Base-by-base conservation (phyloP, 2,888 invertebrate genomes). In the Chironomus tentans region DNA sequence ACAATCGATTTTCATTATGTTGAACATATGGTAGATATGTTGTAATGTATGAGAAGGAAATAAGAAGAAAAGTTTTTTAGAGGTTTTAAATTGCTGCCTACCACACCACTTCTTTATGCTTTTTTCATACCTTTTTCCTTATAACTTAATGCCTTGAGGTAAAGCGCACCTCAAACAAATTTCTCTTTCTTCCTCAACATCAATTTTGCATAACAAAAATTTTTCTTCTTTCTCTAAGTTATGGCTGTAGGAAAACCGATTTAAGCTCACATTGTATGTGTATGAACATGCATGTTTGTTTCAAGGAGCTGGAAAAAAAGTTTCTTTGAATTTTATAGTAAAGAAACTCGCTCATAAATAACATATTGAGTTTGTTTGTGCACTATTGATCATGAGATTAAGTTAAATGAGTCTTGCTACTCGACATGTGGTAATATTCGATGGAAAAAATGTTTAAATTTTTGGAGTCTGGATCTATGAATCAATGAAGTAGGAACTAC, bases 1-100 rank as follows among this genome's bases (percentile, higher is more conserved):
- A 22, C 71, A 71, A 71, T 71, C 71, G 71, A 71, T 71, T 71
- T 71, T 71, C 50, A 71, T 24, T 65, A 65, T 65, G 65, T 65
- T 65, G 65, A 65, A 65, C 65, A 65, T 65, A 22, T 65, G 65
- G 65, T 12, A 22, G 65, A 65, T 65, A 13, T 65, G 56, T 38
- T 56, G 22, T 65, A 65, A 65, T 24, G 13, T 65, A 65, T 24
- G 65, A 10, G 22, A 12, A 13, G 38, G 38, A 65, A 22, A 13
- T 65, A 65, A 65, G 21, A 24, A 65, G 65, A 56, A 56, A 15
- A 50, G 15, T n/a, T 50, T 56, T 56, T 15, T 56, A n/a, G 56
- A 18, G 56, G 56, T 15, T 56, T 56, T 18, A 56, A 56, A 56
- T 56, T 15, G 56, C 56, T 56, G 15, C 15, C 56, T 18, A 38